These are phyloP conservation scores for Pseudorasbora parva DNA, from an alignment of 2,113 vertebrate species.

Conservation along the genomic window DNA sequence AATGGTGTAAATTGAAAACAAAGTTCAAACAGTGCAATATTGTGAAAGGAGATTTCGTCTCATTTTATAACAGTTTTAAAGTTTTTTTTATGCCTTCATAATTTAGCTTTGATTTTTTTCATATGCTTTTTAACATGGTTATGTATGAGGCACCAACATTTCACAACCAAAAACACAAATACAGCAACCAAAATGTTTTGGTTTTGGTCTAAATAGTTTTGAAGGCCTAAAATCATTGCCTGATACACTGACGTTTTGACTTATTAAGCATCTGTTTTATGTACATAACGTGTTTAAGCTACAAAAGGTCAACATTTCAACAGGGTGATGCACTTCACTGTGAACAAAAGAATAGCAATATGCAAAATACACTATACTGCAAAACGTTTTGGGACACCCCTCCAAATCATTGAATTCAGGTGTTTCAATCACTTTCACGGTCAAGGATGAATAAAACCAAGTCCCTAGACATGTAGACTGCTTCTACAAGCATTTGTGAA, in stretches of 20 bases:
- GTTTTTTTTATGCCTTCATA: neutral
- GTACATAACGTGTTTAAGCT: neutral
- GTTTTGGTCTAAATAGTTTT: neutral
- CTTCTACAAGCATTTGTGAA: too few relatives aligned
- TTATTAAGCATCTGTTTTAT: neutral
- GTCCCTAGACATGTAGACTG: too few relatives aligned
- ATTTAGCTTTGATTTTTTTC: neutral
- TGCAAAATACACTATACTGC: neutral
- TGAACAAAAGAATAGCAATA: neutral
- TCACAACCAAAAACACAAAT: neutral
- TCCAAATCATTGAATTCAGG: too few relatives aligned
- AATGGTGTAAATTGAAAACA: too few relatives aligned
- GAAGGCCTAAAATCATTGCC: neutral
- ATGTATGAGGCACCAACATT: neutral
- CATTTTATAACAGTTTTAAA: neutral
- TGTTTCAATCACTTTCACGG: too few relatives aligned
- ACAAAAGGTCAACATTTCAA: neutral
- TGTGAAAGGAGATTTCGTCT: neutral
- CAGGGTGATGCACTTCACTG: neutral
- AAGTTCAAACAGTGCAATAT: too few relatives aligned
- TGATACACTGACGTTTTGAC: neutral
- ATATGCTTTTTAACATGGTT: neutral
- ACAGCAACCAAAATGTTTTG: too few relatives aligned
- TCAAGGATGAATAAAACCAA: too few relatives aligned
- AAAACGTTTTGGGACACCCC: too few relatives aligned